Percentiles rank a stretch among this genome's conserved stretches.
These are phyloP conservation scores for Paracentrotus lividus DNA, from an alignment of 53 echinoderm and acorn worm species.

Conservation along the genomic window DNA sequence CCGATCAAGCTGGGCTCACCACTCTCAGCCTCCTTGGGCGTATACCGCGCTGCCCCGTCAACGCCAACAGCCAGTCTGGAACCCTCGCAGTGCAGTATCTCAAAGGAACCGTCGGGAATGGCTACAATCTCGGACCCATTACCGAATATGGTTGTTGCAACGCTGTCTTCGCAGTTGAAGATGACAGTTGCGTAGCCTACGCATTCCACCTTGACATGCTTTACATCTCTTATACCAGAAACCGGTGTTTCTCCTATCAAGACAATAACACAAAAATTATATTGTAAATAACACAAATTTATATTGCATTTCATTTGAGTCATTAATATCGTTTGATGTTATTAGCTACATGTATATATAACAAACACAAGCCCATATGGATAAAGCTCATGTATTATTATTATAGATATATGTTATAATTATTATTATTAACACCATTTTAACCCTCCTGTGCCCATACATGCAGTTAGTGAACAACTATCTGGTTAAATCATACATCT, in stretches of 20 bases:
- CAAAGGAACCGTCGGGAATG: conserved; percentile 94
- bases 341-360: too few relatives aligned
- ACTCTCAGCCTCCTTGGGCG: conserved; percentile 76
- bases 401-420: too few relatives aligned
- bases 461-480: too few relatives aligned
- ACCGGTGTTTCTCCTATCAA: conserved; percentile 79
- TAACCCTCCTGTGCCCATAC: too few relatives aligned
- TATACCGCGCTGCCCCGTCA: conserved; percentile 83
- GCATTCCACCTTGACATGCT: conserved; percentile 94
- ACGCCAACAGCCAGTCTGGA: conserved; percentile 78
- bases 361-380: too few relatives aligned
- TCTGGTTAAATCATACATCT: too few relatives aligned
- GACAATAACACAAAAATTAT: too few relatives aligned
- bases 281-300: too few relatives aligned
- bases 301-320: too few relatives aligned
- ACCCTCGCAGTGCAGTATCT: conserved; percentile 91
- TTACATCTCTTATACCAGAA: conserved; percentile 70
- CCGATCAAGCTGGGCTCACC: conserved; percentile 64
- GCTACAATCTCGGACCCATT: conserved; percentile 93
- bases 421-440: too few relatives aligned
- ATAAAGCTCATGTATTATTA: too few relatives aligned
- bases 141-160: conserved; percentile 95
- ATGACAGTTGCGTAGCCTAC: conserved; percentile 96
- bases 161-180: conserved; percentile 93
- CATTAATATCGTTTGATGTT: too few relatives aligned